phyloP scores from a whole-genome alignment of 92 coral and sea anemone species.

The Pocillopora grandis region DNA sequence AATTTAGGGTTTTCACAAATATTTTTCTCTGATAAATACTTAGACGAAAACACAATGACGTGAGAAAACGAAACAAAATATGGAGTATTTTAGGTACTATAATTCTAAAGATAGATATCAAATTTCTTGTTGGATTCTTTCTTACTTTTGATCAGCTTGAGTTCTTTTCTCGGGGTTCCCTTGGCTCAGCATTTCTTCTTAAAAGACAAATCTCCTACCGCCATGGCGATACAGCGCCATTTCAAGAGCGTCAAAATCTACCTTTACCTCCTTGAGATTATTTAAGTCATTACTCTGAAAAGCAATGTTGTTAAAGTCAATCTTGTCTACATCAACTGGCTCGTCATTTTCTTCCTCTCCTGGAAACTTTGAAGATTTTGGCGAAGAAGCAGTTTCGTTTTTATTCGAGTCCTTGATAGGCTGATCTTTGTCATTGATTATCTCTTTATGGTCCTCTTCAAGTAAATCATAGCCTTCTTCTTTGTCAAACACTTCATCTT shows the following conservation, averaged over 20 bases:
- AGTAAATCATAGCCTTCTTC: not conserved
- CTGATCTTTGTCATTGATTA: not conserved
- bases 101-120: too few relatives aligned
- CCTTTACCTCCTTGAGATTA: constrained; percentile 13
- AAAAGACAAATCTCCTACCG: constrained; percentile 3
- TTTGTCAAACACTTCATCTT: constrained; percentile 43
- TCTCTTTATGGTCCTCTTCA: not conserved
- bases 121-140: too few relatives aligned
- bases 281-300: not conserved
- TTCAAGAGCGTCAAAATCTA: constrained; percentile 34
- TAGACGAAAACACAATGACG: too few relatives aligned
- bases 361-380: not conserved
- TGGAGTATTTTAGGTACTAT: too few relatives aligned
- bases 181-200: not conserved
- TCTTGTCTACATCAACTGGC: not conserved
- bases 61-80: too few relatives aligned
- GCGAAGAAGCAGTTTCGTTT: not conserved
- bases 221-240: constrained; percentile 26
- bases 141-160: not conserved
- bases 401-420: not conserved
- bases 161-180: not conserved
- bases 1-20: too few relatives aligned
- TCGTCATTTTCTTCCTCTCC: not conserved
- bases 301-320: constrained; percentile 1
- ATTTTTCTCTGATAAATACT: too few relatives aligned